Base-by-base conservation (phyloP, 2,888 invertebrate species). In the Plemyria rubiginata region DNA sequence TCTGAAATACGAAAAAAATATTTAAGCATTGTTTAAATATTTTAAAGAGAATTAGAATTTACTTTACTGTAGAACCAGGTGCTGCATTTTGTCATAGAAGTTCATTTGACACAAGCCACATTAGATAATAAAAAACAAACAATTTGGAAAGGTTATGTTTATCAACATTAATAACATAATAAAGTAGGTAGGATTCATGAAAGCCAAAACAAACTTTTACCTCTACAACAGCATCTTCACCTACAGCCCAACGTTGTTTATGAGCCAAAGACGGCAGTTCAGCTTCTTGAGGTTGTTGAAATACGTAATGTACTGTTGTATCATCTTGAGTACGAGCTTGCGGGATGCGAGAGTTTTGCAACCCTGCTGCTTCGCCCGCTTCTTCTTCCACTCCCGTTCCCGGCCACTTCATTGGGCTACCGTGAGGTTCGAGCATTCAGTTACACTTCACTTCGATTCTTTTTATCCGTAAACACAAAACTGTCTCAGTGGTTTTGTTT, bases 291-390 rank as follows among this genome's bases (percentile, higher is more conserved):
- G 96, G 96, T 68, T 96, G 84, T 75, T 97, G 97, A 86, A 97
- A 98, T 74, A 98, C 97, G 88, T 98, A 98, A 79, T 98, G 97
- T 74, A 98, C 98, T 86, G 96, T 96, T 70, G 97, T 97, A 94
- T 98, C 98, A 88, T 98, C 98, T 70, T 90, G 90, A 72, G 96
- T 93, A 79, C 96, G 95, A 88, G 94, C 94, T 87, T 94, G 96
- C 81, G 94, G 94, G 86, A 92, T 94, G 88, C 94, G 94, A 81
- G 94, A 94, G 94, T 94, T 95, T 87, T 92, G 92, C 79, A 91
- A 79, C 70, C 86, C 87, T 70, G 90, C 87, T 70, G 90, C 87
- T 80, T 92, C 92, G 68, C 90, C 92, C 85, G 85, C 85, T 94
- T 94, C 92, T 94, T 95, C 95, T 90, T 94, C 95, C 84, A 91